phyloP scores from a whole-genome alignment of 2,797 vertebrate species.

The Pantherophis alleghaniensis region DNA sequence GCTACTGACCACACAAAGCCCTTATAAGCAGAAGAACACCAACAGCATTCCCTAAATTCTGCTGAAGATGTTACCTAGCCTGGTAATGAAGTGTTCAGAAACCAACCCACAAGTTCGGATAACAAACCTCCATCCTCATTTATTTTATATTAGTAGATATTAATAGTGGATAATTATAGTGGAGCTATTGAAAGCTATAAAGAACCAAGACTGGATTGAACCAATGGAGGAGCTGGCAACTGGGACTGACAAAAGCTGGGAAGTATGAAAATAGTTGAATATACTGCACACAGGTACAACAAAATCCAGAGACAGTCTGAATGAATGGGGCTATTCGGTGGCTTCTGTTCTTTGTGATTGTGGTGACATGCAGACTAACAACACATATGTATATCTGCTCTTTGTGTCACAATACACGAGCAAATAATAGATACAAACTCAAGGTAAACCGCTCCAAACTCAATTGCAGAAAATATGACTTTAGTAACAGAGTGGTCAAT shows the following conservation, averaged over 20 bases:
- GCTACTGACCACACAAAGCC: neutral
- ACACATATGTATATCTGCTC: neutral
- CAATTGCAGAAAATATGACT: no score
- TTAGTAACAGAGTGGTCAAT: no score
- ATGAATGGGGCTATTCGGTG: neutral
- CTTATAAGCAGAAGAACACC: neutral
- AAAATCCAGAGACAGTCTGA: neutral
- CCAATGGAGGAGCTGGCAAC: neutral
- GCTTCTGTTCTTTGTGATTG: neutral
- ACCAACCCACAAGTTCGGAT: neutral
- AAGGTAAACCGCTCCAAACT: no score
- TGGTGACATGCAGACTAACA: neutral
- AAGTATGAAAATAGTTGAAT: neutral
- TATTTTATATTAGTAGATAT: neutral
- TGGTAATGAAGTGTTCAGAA: neutral
- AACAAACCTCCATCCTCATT: neutral
- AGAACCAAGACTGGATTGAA: neutral
- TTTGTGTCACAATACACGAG: neutral
- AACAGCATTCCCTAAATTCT: neutral
- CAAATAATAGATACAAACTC: no score
- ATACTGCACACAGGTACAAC: neutral
- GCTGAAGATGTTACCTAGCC: neutral
- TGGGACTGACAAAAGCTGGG: neutral
- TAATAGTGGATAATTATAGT: neutral
- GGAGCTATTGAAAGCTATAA: neutral